These are phyloP conservation scores for Laothoe populi DNA, from an alignment of 2,888 invertebrate species.

Conservation along the genomic window DNA sequence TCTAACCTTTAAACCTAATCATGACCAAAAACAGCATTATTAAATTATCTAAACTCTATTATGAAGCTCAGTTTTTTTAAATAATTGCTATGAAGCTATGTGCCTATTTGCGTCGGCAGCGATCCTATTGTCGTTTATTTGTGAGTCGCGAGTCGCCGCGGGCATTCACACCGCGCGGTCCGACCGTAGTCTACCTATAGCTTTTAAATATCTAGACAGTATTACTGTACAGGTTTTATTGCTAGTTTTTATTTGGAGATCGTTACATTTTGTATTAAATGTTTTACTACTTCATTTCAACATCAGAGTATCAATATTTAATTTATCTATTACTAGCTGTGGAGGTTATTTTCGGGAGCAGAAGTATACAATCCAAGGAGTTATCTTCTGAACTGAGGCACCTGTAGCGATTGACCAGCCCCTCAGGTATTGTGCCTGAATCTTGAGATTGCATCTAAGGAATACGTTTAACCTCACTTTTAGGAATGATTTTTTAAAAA, in stretches of 20 bases:
- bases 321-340: constrained; percentile 1
- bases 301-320: neutral
- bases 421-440: too few relatives aligned
- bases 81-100: constrained; percentile 59
- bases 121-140: constrained; percentile 66
- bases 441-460: too few relatives aligned
- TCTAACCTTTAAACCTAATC: neutral
- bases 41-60: neutral
- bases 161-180: constrained; percentile 70
- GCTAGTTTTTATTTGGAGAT: neutral
- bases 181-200: constrained; percentile 10
- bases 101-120: constrained; percentile 62
- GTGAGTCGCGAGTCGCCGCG: constrained; percentile 75
- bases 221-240: neutral
- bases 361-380: too few relatives aligned
- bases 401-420: too few relatives aligned
- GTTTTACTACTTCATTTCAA: neutral
- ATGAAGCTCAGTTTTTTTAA: constrained; percentile 46
- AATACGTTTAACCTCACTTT: too few relatives aligned
- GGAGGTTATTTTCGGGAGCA: too few relatives aligned
- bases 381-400: too few relatives aligned
- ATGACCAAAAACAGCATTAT: neutral
- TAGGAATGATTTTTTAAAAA: too few relatives aligned
- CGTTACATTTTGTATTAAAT: neutral
- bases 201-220: constrained; percentile 4